These are phyloP conservation scores for Festucalex cinctus DNA, from an alignment of 2,113 vertebrate genomes.

Conservation along the genomic window DNA sequence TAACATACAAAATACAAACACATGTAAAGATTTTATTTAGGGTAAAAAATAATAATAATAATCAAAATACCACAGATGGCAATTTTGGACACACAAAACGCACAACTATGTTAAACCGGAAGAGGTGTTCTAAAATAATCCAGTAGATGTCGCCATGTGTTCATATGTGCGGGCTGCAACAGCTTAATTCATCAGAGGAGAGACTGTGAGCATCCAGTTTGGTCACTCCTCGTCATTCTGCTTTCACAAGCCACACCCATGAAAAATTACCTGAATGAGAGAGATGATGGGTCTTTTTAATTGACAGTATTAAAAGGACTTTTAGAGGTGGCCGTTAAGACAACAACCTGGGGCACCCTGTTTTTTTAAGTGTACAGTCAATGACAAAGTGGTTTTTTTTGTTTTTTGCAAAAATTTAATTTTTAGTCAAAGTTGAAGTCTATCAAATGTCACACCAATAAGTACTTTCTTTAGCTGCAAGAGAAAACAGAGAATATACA, in stretches of 20 bases:
- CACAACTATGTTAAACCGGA: neutral
- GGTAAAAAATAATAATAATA: neutral
- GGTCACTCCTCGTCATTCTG: conserved; percentile 71
- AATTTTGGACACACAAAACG: neutral
- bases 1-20: conserved; percentile 15
- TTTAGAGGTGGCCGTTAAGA: neutral
- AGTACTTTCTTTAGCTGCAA: too few species aligned
- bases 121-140: conserved; percentile 2
- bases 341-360: neutral
- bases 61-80: neutral
- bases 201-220: conserved; percentile 66
- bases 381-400: neutral
- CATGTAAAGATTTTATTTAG: neutral
- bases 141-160: conserved; percentile 52
- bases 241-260: conserved; percentile 46
- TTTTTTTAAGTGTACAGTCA: neutral
- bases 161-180: conserved; percentile 35
- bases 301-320: neutral
- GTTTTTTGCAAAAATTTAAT: neutral
- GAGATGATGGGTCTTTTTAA: neutral
- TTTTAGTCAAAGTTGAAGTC: too few species aligned
- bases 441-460: too few species aligned
- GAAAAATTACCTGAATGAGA: conserved; percentile 37
- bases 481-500: too few species aligned
- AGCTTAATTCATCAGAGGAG: conserved; percentile 66